phyloP scores from a whole-genome alignment of 2,888 invertebrate genomes.

The Heliconius ethilla region DNA sequence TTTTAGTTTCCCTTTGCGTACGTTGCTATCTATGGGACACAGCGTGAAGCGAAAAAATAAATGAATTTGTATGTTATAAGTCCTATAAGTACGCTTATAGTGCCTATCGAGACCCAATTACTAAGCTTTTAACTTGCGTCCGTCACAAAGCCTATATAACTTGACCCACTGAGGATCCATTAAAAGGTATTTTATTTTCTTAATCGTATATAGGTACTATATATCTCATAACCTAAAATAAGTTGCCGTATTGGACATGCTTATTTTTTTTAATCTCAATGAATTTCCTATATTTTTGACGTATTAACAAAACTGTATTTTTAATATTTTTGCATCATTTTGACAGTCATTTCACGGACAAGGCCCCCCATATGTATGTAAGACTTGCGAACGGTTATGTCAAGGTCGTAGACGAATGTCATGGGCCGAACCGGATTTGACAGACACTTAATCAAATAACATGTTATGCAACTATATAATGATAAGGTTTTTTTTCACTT shows the following conservation, averaged over 20 bases:
- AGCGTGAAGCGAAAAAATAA: no score
- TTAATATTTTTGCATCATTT: not conserved
- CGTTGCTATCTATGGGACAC: no score
- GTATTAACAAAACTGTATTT: no score
- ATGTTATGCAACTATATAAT: conserved; percentile 28
- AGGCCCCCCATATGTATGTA: not conserved
- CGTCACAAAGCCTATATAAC: not conserved
- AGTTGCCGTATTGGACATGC: no score
- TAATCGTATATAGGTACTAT: no score
- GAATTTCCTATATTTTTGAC: no score
- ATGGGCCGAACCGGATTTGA: conserved; percentile 49
- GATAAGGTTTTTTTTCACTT: not conserved
- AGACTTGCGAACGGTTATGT: conserved; percentile 34
- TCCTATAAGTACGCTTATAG: not conserved
- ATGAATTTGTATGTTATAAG: not conserved
- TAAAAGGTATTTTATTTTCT: not conserved
- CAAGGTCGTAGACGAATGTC: conserved; percentile 53
- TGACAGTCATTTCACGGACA: conserved; percentile 6
- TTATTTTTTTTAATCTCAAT: no score
- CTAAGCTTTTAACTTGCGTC: not conserved
- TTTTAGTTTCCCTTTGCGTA: no score
- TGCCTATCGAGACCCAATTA: not conserved
- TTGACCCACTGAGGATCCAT: not conserved
- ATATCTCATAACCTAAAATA: no score
- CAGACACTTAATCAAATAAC: conserved; percentile 8